phyloP scores from a whole-genome alignment of 2,797 vertebrate genomes.

The Neosilurus hyrtlii region DNA sequence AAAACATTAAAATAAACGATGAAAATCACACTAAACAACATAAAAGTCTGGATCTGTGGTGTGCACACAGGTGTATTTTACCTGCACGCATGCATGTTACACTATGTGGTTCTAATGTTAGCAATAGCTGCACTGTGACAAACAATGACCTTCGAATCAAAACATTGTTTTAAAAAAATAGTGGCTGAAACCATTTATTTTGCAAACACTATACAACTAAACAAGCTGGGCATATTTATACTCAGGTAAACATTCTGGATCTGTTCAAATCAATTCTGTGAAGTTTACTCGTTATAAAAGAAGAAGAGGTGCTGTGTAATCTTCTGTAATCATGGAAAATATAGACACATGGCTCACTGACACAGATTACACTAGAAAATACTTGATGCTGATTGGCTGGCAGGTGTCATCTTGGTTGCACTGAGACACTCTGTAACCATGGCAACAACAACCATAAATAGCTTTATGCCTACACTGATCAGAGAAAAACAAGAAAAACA shows the following conservation, averaged over 20 bases:
- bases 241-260: background rate
- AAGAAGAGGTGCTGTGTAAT: background rate
- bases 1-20: background rate
- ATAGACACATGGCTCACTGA: background rate
- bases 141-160: background rate
- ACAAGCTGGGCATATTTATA: background rate
- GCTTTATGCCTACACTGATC: background rate
- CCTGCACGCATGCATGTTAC: too few relatives aligned
- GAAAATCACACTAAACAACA: background rate
- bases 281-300: background rate
- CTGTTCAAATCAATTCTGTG: background rate
- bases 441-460: constrained; percentile 4
- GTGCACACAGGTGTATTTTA: too few relatives aligned
- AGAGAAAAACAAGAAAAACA: background rate
- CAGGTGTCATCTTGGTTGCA: background rate
- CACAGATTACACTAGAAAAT: background rate
- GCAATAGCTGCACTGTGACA: background rate
- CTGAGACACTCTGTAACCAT: background rate
- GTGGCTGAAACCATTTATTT: background rate
- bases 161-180: background rate
- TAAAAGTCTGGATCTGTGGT: background rate
- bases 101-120: background rate
- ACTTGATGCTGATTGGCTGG: background rate
- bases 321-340: background rate
- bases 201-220: background rate